Base-by-base conservation (phyloP, 2,888 invertebrate species). In the Megalurothrips usitatus region DNA sequence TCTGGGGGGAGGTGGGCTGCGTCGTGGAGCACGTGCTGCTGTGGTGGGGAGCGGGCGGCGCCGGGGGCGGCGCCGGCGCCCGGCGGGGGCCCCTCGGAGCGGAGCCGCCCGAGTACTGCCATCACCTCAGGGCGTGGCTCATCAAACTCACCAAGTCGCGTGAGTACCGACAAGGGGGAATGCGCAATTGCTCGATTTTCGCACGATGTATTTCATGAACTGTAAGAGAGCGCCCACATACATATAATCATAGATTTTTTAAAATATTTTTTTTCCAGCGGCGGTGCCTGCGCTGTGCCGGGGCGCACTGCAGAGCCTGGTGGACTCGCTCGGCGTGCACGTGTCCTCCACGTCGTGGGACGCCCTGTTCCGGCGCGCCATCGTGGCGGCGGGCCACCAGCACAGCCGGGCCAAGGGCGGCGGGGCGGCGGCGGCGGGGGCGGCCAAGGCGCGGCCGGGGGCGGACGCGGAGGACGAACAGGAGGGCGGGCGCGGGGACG, bases 281-380 rank as follows among this genome's bases (percentile, higher is more conserved):
- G 80, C 79, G 19, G 80, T 83, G 48, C 81, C 82, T 48, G 80
- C 79, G 52, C 78, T 79, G 17, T 81, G 68, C 26, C 68, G 23
- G 23, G 68, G 68, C 68, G 92, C 94, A 0, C 85, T 95, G 79
- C 91, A 93, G 84, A 93, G 92, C 85, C 88, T 95, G 81, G 92
- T 93, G 1, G 95, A 95, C 85, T 93, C 93, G 28, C 87, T 95
- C 80, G 93, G 94, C 3, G 93, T 92, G 81, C 94, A 94, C 84
- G 93, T 94, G 0, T 92, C 93, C 0, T 91, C 92, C n/a, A 94
- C 94, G 12, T 92, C 92, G 17, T 95, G 95, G 95, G 95, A 95
- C 86, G 92, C 92, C 86, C 90, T 89, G 81, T 91, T 91, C 84
- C 87, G 90, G 82, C 83, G 88, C 80, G 89, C 90, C 26, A 86